Base-by-base conservation (phyloP, 2,113 vertebrate species). In the Plotosus lineatus region DNA sequence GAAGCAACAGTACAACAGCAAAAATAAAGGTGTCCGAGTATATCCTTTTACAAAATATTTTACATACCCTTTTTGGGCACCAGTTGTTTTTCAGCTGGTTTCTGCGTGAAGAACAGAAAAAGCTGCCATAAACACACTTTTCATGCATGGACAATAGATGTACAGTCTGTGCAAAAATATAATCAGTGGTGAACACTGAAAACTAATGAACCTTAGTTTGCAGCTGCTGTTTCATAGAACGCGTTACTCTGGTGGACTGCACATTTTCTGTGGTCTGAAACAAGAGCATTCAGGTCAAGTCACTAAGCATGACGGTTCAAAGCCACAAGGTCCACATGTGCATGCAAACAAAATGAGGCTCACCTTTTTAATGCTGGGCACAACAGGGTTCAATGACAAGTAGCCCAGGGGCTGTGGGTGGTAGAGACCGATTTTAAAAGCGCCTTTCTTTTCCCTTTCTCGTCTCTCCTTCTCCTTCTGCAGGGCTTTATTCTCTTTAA, bases 361-460 rank as follows among this genome's bases (percentile, higher is more conserved):
- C 44, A 96, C 95, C 88, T 88, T 94, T 8, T 78, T 44, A 84
- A 65, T 91, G 23, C 85, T 69, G 0, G 86, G 88, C 48, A 82
- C 78, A 28, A 78, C 73, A 46, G 91, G 55, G 11, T 86, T 26
- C 0, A 36, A 31, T 15, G 89, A 82, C 48, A 87, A 82, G 40
- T 86, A 23, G 3, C 17, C 76, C 23, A 86, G 6, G 0, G 61
- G 21, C 33, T 93, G 88, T 2, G 94, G 95, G 73, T 89, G 95
- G 79, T 95, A 97, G 0, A 96, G 81, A 0, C 97, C 94, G 0
- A 93, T 93, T 88, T 95, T 98, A 87, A 99, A 99, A 0, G 96
- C 91, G 0, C 91, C 93, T 85, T 93, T 95, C 60, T 89, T 93
- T 31, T 94, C 93, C 76, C 89, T 95, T 36, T 95, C 94, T 40